A percentile compares a stretch with the other conserved stretches of the same genome.
Conservation (phyloP, 64 coral and sea anemone genomes). For the Pocillopora verrucosa region DNA sequence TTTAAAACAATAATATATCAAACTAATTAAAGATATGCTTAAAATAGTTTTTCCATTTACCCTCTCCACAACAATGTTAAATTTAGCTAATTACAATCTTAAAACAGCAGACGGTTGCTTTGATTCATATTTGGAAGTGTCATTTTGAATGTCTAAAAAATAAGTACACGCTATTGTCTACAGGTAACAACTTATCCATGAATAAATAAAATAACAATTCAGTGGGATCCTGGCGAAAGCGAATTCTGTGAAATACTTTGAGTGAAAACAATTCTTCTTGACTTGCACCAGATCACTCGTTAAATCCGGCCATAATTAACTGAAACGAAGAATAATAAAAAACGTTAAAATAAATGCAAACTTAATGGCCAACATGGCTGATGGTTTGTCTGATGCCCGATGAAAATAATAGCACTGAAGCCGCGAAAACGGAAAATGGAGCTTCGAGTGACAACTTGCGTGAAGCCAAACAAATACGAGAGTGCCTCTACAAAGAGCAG, state of each 20-base stretch:
- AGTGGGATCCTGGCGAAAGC: neutral
- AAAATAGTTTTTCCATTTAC: neutral
- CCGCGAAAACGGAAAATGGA: too few relatives aligned
- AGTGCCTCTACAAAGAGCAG: too few relatives aligned
- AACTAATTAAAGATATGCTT: neutral
- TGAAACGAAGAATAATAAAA: too few relatives aligned
- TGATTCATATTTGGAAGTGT: neutral
- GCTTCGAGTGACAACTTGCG: too few relatives aligned
- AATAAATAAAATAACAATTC: slow-evolving; percentile 36
- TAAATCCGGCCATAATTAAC: too few relatives aligned
- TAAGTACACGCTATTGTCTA: neutral
- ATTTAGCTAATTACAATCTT: slow-evolving; percentile 15
- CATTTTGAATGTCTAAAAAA: neutral
- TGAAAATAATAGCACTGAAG: too few relatives aligned
- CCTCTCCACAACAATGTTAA: neutral
- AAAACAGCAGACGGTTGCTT: neutral
- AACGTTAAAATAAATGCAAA: too few relatives aligned
- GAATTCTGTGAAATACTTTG: neutral
- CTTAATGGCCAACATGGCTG: too few relatives aligned
- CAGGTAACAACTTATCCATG: neutral
- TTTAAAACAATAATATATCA: neutral
- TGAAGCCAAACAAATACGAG: too few relatives aligned
- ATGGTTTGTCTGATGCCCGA: too few relatives aligned
- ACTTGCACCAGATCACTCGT: neutral
- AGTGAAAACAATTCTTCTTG: neutral